Evolutionary conservation across 2,797 vertebrate genomes (phyloP), one percentile per base, ranked within the genome.

Genomic region (Alcedo atthis): DNA sequence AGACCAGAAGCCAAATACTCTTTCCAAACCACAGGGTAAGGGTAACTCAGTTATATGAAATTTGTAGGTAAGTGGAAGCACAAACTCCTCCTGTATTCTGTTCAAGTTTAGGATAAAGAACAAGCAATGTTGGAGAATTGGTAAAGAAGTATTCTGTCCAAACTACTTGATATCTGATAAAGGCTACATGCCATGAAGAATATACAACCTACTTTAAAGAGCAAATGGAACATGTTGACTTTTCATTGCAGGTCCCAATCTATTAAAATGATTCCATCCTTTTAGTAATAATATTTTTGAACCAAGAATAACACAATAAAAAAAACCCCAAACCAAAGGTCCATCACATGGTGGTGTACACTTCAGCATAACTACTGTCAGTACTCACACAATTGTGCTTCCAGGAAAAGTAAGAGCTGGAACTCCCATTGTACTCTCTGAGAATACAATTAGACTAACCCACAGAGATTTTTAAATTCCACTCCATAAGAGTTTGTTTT

Each of bases 151-250:
- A 26, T 53, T 78, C 84, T 32, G 12, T 71, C 46, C 40, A 66
- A 11, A 15, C 26, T 62, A 8, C 10, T 87, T 68, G 7, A 49
- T 69, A 28, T 35, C 28, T 46, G 33, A 77, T 32, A 26, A 3
- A 55, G 28, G 28, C 19, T 37, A 54, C 1, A 0, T 40, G 37
- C 66, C 57, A 43, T 4, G 26, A 54, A 37, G n/a, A 83, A 15
- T 25, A 21, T 3, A 6, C 17, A 63, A 12, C 9, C 57, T 64
- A 11, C 45, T 63, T 80, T 25, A 46, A 81, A 51, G 30, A 1
- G 5, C 5, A 0, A 61, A 55, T 21, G 51, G 37, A 78, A 45
- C 18, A 30, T 0, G 0, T 48, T 19, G 20, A 14, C 49, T 42
- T 90, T 62, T 12, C 21, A 33, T 2, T 70, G 57, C 46, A 82